A percentile compares a stretch with the other conserved stretches of the same genome.
These are phyloP conservation scores for Caenorhabditis virilis DNA, from an alignment of 2,888 invertebrate genomes.

Conservation along the genomic window DNA sequence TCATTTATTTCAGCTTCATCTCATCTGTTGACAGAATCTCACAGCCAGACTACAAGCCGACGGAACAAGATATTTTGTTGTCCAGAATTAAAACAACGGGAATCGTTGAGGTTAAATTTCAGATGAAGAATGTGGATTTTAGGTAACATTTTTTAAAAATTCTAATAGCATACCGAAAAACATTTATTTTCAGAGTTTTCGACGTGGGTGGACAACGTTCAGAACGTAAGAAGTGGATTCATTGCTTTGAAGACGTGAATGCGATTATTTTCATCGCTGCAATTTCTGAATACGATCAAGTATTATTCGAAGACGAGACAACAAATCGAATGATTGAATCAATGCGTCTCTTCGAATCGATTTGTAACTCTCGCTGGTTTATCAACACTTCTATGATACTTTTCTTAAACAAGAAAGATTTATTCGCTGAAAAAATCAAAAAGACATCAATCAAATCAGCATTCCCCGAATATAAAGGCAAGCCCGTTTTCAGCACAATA, in stretches of 20 bases:
- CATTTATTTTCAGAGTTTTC: slow-evolving; percentile 60
- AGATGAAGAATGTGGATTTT: slow-evolving; percentile 68
- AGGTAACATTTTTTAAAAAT: slow-evolving; percentile 34
- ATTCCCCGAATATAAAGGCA: slow-evolving; percentile 68
- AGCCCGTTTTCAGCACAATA: background rate
- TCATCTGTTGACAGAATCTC: slow-evolving; percentile 59
- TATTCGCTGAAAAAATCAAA: slow-evolving; percentile 66
- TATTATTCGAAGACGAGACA: slow-evolving; percentile 66
- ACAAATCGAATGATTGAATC: slow-evolving; percentile 68
- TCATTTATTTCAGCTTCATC: slow-evolving; percentile 60
- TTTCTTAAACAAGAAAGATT: slow-evolving; percentile 67
- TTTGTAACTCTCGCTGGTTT: slow-evolving; percentile 68
- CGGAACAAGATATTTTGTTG: slow-evolving; percentile 67
- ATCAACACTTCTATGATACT: slow-evolving; percentile 68
- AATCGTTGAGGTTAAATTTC: slow-evolving; percentile 68
- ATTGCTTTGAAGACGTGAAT: slow-evolving; percentile 67
- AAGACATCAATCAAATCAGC: slow-evolving; percentile 55
- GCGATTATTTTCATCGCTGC: slow-evolving; percentile 65
- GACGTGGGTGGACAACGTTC: slow-evolving; percentile 68
- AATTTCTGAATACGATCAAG: slow-evolving; percentile 66
- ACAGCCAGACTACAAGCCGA: slow-evolving; percentile 58
- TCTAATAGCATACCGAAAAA: background rate
- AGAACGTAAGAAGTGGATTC: slow-evolving; percentile 63
- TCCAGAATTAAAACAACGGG: slow-evolving; percentile 68
- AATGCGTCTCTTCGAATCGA: slow-evolving; percentile 67